Evolutionary conservation across 2,113 vertebrate species (phyloP).

Genomic region (Pseudopipra pipra): DNA sequence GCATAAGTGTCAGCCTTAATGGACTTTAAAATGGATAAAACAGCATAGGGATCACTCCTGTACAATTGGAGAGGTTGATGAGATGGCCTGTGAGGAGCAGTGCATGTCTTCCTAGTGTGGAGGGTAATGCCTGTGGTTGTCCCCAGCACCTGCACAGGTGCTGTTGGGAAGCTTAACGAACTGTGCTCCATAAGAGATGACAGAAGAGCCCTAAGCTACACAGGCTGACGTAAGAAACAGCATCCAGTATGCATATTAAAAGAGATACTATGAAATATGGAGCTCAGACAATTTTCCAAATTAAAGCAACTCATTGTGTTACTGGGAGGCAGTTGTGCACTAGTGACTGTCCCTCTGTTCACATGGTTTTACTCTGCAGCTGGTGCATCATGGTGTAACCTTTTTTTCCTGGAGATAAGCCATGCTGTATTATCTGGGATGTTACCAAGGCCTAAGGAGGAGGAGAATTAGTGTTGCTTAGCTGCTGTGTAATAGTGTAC

Average conservation of each 20-base stretch:
- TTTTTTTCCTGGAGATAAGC: background rate
- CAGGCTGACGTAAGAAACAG: background rate
- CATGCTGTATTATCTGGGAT: background rate
- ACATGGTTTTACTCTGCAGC: background rate
- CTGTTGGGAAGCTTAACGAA: background rate
- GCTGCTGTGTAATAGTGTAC: background rate
- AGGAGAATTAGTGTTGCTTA: background rate
- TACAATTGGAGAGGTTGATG: background rate
- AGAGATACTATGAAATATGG: background rate
- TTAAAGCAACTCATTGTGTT: background rate
- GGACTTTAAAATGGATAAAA: constrained; percentile 10
- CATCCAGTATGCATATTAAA: background rate
- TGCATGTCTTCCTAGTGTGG: background rate
- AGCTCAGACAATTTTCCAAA: background rate
- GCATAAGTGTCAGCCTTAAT: background rate
- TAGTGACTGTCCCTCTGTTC: background rate
- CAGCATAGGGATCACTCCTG: background rate
- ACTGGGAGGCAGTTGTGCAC: background rate
- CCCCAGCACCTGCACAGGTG: background rate
- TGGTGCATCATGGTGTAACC: background rate
- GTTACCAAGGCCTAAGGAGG: background rate
- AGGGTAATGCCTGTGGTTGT: background rate
- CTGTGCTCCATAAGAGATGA: background rate
- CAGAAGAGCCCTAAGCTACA: background rate
- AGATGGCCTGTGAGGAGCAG: background rate